These are phyloP conservation scores for Agelastica alni DNA, from an alignment of 2,888 invertebrate species.

Conservation along the genomic window DNA sequence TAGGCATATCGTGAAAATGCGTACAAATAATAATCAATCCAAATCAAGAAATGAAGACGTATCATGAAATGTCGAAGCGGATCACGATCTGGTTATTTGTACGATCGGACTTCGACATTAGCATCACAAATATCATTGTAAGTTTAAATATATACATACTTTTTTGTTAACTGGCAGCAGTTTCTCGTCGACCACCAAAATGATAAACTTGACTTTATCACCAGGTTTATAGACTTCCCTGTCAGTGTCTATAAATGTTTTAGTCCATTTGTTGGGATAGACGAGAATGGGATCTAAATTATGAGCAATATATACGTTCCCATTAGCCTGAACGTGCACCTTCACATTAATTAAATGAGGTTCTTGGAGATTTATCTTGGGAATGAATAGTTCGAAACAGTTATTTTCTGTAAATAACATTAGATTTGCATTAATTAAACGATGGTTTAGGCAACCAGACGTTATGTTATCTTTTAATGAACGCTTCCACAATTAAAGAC, in stretches of 20 bases:
- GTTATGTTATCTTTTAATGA: no score
- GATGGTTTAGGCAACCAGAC: not conserved
- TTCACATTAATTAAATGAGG: slow-evolving; percentile 48
- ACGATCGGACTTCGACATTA: no score
- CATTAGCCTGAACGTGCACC: slow-evolving; percentile 47
- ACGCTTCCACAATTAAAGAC: no score
- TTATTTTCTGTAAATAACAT: slow-evolving; percentile 45
- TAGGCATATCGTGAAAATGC: no score
- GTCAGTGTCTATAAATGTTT: slow-evolving; percentile 63
- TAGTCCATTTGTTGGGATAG: slow-evolving; percentile 53
- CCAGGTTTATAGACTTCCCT: slow-evolving; percentile 62
- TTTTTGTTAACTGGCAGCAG: slow-evolving; percentile 54
- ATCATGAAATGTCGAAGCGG: no score
- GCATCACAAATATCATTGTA: no score
- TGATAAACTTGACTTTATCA: slow-evolving; percentile 60
- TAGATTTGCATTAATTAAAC: not conserved
- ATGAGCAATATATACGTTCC: slow-evolving; percentile 44
- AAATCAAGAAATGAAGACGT: no score
- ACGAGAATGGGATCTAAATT: slow-evolving; percentile 50
- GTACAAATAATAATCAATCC: no score
- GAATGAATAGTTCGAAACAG: slow-evolving; percentile 50
- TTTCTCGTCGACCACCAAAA: slow-evolving; percentile 59
- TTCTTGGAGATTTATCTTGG: slow-evolving; percentile 39
- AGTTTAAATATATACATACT: slow-evolving; percentile 33
- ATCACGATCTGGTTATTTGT: no score